Percentiles rank a stretch among this genome's conserved stretches.
phyloP scores from a whole-genome alignment of 2,113 vertebrate genomes.

The Rhinichthys klamathensis region DNA sequence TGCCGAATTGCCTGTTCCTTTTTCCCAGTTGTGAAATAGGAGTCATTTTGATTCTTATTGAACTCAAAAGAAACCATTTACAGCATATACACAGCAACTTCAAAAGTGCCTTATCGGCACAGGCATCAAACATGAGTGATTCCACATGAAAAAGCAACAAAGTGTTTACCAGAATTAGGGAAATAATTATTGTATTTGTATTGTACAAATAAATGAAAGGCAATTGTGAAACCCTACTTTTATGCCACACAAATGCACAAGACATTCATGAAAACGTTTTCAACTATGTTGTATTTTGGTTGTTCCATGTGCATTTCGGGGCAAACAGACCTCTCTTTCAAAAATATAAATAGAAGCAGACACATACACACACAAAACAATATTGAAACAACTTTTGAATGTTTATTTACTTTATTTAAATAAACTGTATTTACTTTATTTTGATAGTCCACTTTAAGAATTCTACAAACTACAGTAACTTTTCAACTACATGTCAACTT shows the following conservation, averaged over 20 bases:
- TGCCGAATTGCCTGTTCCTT: conserved; percentile 69
- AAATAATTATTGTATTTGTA: conserved; percentile 81
- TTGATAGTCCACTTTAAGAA: too few species aligned
- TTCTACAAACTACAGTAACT: too few species aligned
- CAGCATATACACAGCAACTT: conserved; percentile 80
- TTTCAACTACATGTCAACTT: too few species aligned
- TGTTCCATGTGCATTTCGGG: not conserved
- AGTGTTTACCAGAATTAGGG: conserved; percentile 82
- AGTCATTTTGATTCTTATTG: conserved; percentile 79
- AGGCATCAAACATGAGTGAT: conserved; percentile 82
- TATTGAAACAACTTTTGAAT: not conserved
- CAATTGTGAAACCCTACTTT: conserved; percentile 57
- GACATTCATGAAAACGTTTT: conserved; percentile 19
- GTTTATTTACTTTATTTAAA: too few species aligned
- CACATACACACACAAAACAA: not conserved
- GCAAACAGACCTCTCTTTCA: not conserved
- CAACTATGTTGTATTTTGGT: conserved; percentile 7
- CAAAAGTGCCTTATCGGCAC: conserved; percentile 83
- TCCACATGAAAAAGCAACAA: conserved; percentile 84
- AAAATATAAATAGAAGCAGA: too few species aligned
- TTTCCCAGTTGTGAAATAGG: conserved; percentile 74
- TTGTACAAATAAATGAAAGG: conserved; percentile 81
- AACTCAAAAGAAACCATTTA: conserved; percentile 81
- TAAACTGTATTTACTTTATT: too few species aligned
- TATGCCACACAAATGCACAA: conserved; percentile 24